Conservation (phyloP, 1,140 invertebrate species). For the Anoplolepis gracilipes region DNA sequence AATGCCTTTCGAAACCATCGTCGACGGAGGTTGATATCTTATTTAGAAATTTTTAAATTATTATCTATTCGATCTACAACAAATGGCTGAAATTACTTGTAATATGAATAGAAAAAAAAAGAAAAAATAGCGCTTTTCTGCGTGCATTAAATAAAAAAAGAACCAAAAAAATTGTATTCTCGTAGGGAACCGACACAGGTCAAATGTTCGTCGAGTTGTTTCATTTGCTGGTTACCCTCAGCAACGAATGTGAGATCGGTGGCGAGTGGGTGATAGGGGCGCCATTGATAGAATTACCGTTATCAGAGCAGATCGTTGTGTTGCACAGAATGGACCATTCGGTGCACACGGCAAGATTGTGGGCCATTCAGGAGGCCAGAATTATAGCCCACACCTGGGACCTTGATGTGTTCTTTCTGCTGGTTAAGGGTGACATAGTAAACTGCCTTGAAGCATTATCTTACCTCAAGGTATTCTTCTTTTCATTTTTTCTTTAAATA, state of each 20-base stretch:
- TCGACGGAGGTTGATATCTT: constrained; percentile 65
- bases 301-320: constrained; percentile 93
- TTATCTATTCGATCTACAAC: background rate
- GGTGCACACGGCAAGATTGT: constrained; percentile 90
- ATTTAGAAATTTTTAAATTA: background rate
- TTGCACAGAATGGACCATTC: constrained; percentile 93
- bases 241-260: constrained; percentile 89
- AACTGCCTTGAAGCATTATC: constrained; percentile 89
- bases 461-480: constrained; percentile 80
- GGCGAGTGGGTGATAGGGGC: constrained; percentile 89
- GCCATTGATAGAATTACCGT: constrained; percentile 89
- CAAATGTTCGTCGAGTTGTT: constrained; percentile 88
- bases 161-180: background rate
- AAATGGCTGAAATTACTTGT: background rate
- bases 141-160: too few species aligned
- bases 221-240: constrained; percentile 88
- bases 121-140: background rate
- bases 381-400: constrained; percentile 91
- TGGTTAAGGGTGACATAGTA: constrained; percentile 88
- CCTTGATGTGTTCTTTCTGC: constrained; percentile 89
- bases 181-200: constrained; percentile 87
- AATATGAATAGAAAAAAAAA: background rate
- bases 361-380: constrained; percentile 90
- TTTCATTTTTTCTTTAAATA: background rate
- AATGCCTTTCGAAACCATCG: constrained; percentile 74